These are phyloP conservation scores for Eremobia ochroleuca DNA, from an alignment of 2,888 invertebrate species.

Conservation along the genomic window DNA sequence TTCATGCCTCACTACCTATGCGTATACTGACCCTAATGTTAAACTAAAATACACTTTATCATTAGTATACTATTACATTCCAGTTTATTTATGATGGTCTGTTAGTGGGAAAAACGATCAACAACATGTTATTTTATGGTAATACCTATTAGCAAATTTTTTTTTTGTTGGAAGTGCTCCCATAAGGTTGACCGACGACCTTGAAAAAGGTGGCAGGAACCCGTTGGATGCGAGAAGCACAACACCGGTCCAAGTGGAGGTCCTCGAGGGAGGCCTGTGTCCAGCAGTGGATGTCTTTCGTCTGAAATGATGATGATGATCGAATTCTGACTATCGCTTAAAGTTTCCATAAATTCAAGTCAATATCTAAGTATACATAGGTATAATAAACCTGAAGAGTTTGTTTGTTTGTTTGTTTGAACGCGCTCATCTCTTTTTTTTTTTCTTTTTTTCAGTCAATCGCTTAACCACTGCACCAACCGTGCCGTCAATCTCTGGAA, in stretches of 20 bases:
- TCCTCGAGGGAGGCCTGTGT: background rate
- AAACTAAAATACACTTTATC: constrained; percentile 25
- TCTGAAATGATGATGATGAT: background rate
- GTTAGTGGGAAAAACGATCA: background rate
- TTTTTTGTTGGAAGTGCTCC: background rate
- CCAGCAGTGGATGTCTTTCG: background rate
- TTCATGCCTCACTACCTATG: constrained; percentile 74
- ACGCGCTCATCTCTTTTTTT: too few relatives aligned
- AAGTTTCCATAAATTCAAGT: background rate
- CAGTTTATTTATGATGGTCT: background rate
- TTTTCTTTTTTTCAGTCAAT: too few relatives aligned
- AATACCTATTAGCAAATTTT: constrained; percentile 7
- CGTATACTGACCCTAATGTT: constrained; percentile 63
- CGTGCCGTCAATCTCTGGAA: too few relatives aligned
- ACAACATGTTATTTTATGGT: constrained; percentile 21
- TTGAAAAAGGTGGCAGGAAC: background rate
- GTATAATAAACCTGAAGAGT: too few relatives aligned
- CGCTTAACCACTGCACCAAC: too few relatives aligned
- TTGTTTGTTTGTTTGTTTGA: too few relatives aligned
- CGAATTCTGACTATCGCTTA: background rate
- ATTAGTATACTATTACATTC: constrained; percentile 4
- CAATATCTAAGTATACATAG: background rate
- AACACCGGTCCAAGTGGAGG: background rate
- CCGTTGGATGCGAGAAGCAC: background rate
- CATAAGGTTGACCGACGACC: background rate